phyloP scores from a whole-genome alignment of 2,888 invertebrate species.

The Rosalia funebris region DNA sequence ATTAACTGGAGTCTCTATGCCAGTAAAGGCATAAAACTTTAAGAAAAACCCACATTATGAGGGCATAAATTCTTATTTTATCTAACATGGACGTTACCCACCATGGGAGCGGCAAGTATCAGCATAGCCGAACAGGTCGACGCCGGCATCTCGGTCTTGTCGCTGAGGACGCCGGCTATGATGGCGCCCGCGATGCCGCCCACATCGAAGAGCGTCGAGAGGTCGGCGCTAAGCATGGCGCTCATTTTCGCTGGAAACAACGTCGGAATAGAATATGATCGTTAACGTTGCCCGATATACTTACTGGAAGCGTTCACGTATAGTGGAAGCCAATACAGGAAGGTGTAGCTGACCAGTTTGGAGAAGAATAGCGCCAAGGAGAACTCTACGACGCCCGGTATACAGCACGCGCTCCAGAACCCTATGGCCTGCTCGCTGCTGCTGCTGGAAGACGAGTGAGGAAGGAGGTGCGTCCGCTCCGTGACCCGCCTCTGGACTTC shows the following conservation, averaged over 20 bases:
- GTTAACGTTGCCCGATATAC: conserved; percentile 57
- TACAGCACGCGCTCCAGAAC: conserved; percentile 79
- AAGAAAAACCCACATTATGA: too few species aligned
- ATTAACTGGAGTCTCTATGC: too few species aligned
- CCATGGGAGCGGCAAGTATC: conserved; percentile 82
- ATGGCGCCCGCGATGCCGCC: conserved; percentile 93
- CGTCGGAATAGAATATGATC: background rate
- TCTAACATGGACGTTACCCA: too few species aligned
- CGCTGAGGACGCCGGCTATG: conserved; percentile 86
- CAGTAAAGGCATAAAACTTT: too few species aligned
- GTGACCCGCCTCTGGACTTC: conserved; percentile 57
- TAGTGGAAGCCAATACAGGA: conserved; percentile 94
- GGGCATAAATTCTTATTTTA: too few species aligned
- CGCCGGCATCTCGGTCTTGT: conserved; percentile 85
- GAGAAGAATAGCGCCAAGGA: conserved; percentile 94
- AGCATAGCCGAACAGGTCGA: conserved; percentile 88
- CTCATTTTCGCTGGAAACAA: conserved; percentile 71
- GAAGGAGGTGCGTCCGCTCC: conserved; percentile 55
- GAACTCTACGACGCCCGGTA: conserved; percentile 94
- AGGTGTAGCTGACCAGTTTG: conserved; percentile 96
- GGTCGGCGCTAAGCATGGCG: conserved; percentile 76
- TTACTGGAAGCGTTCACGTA: conserved; percentile 88
- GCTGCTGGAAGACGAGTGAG: conserved; percentile 36
- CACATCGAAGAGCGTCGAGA: conserved; percentile 86
- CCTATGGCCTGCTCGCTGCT: conserved; percentile 73